Evolutionary conservation across 2,797 vertebrate species (phyloP).

Genomic region (Kryptopterus vitreolus): DNA sequence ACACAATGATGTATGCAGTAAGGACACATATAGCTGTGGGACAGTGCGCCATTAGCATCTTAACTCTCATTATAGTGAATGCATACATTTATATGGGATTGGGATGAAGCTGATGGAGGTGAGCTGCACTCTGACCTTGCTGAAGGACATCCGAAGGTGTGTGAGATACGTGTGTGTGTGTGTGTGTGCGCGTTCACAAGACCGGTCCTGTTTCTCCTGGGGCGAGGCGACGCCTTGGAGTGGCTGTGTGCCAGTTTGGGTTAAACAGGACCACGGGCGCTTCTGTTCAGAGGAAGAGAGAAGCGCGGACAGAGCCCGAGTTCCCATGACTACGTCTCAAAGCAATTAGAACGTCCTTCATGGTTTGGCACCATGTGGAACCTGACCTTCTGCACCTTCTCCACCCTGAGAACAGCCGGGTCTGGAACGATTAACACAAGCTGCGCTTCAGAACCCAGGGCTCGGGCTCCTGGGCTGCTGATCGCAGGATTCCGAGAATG

Average conservation of each 20-base stretch:
- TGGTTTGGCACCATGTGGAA: not conserved
- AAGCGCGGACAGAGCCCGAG: not conserved
- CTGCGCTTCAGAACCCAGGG: not conserved
- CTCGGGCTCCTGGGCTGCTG: conserved; percentile 12
- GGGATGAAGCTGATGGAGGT: conserved; percentile 24
- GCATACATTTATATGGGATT: not conserved
- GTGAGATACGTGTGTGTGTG: conserved; percentile 20
- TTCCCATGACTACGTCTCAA: not conserved
- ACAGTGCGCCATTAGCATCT: conserved; percentile 32
- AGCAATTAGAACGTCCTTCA: conserved; percentile 21
- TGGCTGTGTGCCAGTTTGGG: conserved; percentile 28
- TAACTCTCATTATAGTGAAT: not conserved
- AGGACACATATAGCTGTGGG: conserved; percentile 34
- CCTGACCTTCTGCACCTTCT: not conserved
- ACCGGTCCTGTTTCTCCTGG: conserved; percentile 12
- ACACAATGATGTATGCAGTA: conserved; percentile 15
- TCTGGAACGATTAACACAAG: not conserved
- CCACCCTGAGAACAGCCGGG: not conserved
- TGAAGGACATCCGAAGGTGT: conserved; percentile 19
- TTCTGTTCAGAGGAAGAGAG: not conserved
- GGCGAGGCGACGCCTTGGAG: conserved; percentile 2
- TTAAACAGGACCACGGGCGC: conserved; percentile 38
- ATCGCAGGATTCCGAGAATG: not conserved
- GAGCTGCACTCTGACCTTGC: conserved; percentile 16
- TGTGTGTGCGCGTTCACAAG: conserved; percentile 20